Percentiles rank a stretch among this genome's conserved stretches.
Conservation (phyloP, 2,888 invertebrate genomes). For the Acleris holmiana region DNA sequence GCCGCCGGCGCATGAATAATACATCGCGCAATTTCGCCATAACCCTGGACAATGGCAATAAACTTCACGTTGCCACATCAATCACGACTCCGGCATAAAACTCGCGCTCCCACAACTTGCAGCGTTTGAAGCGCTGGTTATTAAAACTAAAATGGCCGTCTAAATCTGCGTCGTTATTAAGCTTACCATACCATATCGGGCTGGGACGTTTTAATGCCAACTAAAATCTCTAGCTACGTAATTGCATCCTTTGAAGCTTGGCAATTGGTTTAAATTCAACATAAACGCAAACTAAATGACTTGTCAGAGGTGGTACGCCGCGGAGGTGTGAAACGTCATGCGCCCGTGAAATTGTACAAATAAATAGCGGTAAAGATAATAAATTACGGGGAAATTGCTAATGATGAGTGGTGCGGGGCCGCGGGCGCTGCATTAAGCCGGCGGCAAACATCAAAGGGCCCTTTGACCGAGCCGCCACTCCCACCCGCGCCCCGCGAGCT, state of each 20-base stretch:
- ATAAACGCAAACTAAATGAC: conserved; percentile 39
- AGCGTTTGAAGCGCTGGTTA: conserved; percentile 31
- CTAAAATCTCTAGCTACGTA: conserved; percentile 22
- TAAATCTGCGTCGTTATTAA: conserved; percentile 19
- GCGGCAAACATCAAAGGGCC: conserved; percentile 84
- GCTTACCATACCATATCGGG: not conserved
- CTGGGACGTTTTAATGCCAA: conserved; percentile 12
- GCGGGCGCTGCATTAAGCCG: conserved; percentile 84
- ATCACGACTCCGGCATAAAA: conserved; percentile 35
- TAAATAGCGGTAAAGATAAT: conserved; percentile 83
- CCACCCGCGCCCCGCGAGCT: conserved; percentile 65
- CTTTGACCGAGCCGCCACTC: conserved; percentile 84
- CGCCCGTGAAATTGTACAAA: conserved; percentile 78
- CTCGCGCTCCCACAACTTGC: conserved; percentile 21
- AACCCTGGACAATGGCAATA: conserved; percentile 37
- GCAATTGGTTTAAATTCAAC: conserved; percentile 27
- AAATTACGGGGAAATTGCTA: conserved; percentile 84
- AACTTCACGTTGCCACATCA: conserved; percentile 36
- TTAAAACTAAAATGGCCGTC: conserved; percentile 18
- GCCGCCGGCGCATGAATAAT: conserved; percentile 36
- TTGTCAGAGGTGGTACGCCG: conserved; percentile 30
- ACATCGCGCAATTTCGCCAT: conserved; percentile 35
- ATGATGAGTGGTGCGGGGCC: conserved; percentile 80
- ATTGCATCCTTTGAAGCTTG: conserved; percentile 32
- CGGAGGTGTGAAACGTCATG: conserved; percentile 60